Base-by-base conservation (phyloP, 2,888 invertebrate genomes). In the Prionchulus punctatus region DNA sequence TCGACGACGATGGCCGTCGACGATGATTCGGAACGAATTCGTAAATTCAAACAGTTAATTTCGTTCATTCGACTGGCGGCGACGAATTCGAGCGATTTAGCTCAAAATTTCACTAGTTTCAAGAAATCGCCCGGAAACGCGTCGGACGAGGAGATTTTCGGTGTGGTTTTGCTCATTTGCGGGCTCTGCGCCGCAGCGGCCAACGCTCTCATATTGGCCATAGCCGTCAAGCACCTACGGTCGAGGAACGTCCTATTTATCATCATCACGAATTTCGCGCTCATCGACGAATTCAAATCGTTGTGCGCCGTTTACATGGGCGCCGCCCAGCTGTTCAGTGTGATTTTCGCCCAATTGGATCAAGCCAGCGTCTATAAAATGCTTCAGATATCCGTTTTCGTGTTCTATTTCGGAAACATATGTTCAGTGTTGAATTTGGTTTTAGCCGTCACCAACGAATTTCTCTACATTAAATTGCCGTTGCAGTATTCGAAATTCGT, bases 231-330 rank as follows among this genome's bases (percentile, higher is more conserved):
- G 4, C 31, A 28, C 21, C n/a, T 54, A 7, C 53, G 53, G 53
- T 27, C 26, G 21, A 7, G 21, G 2, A 54, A 53, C 18, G 54
- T 56, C 4, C 54, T 57, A 2, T 58, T 56, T 30, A 27, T 57
- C 2, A 58, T 58, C 2, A 58, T 58, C 49, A 53, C 56, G 12
- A 58, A 58, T 30, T 58, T 58, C 28, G 58, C 58, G 2, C 15
- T 57, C 2, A 58, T 58, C 26, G 58, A 58, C 31, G 36, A 4
- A 26, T 52, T 58, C 45, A 58, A 58, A 43, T 45, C 58, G 18
- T 25, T 58, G 3, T 58, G 58, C 53, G 58, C 56, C 31, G 53
- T 58, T 26, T 58, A 58, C 43, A 58, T 58, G 53, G 58, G 56
- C 25, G 26, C 18, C 2, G 53, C 56, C n/a, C 23, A n/a, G 12